phyloP scores from a whole-genome alignment of 2,888 invertebrate genomes.

The Gymnocheta viridis region DNA sequence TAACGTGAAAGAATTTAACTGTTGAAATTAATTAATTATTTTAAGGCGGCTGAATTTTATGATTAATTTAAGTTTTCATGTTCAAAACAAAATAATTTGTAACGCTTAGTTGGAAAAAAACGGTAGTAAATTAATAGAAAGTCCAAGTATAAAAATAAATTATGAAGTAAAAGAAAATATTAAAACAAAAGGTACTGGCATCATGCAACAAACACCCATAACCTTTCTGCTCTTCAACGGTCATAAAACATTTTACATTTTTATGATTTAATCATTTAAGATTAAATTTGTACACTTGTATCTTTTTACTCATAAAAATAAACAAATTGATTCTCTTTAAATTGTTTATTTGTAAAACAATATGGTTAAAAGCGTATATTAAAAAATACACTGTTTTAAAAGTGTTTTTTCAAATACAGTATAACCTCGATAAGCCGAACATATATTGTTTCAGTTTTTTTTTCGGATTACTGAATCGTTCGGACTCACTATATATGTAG shows the following conservation, averaged over 20 bases:
- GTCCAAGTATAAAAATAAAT: not conserved
- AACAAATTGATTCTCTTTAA: too few species aligned
- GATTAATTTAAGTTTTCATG: not conserved
- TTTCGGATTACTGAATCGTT: too few species aligned
- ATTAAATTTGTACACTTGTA: not conserved
- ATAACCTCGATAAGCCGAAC: too few species aligned
- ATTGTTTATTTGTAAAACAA: too few species aligned
- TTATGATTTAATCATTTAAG: not conserved
- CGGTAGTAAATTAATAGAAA: not conserved
- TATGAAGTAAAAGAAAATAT: not conserved
- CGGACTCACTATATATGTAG: too few species aligned
- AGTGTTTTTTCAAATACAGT: too few species aligned
- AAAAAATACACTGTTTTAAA: too few species aligned
- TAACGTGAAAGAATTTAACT: not conserved
- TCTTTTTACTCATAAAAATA: not conserved
- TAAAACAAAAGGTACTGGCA: not conserved
- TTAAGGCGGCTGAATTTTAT: not conserved
- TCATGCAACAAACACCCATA: not conserved
- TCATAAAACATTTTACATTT: not conserved
- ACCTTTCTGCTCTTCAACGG: not conserved
- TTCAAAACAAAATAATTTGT: not conserved
- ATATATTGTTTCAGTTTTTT: too few species aligned
- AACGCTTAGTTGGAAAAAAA: too few species aligned
- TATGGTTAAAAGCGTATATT: too few species aligned
- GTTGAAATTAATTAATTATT: not conserved